Percentiles rank a stretch among this genome's conserved stretches.
Conservation (phyloP, 53 echinoderm and acorn worm genomes). For the Holothuria leucospilota region DNA sequence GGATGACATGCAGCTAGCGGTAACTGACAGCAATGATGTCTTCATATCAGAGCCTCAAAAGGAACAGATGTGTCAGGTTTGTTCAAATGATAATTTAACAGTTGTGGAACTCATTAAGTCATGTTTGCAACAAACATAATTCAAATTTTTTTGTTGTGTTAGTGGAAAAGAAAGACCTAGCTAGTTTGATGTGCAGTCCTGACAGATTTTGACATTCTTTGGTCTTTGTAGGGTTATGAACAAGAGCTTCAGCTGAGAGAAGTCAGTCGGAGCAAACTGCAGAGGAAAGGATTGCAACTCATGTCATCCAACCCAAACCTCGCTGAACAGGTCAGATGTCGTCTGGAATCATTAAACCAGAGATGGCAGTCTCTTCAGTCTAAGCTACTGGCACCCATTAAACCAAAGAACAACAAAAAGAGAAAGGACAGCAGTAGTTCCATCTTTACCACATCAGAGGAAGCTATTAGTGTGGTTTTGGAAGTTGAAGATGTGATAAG, state of each 20-base stretch:
- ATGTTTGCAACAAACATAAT: not conserved
- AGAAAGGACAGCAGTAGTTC: constrained; percentile 28
- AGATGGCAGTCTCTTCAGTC: constrained; percentile 84
- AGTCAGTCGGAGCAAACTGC: constrained; percentile 84
- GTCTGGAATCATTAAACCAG: constrained; percentile 83
- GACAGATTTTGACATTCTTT: too few species aligned
- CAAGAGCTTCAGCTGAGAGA: constrained; percentile 92
- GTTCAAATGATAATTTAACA: not conserved
- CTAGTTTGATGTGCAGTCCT: too few species aligned
- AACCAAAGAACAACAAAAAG: constrained; percentile 41
- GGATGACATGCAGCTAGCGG: constrained; percentile 92
- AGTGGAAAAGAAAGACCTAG: too few species aligned
- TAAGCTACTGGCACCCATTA: constrained; percentile 66
- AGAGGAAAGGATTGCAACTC: constrained; percentile 79
- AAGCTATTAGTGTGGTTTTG: constrained; percentile 79
- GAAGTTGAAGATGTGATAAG: constrained; percentile 91
- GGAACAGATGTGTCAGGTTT: constrained; percentile 92
- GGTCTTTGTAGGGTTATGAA: constrained; percentile 78
- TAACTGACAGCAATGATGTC: constrained; percentile 80
- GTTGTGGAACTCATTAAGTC: too few species aligned
- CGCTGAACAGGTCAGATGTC: constrained; percentile 60
- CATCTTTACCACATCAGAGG: constrained; percentile 76
- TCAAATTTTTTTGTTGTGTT: not conserved
- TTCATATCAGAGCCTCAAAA: constrained; percentile 76
- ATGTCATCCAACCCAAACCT: constrained; percentile 74